Evolutionary conservation across 2,797 vertebrate genomes (phyloP).

Genomic region (Parauchenoglanis punctatus): DNA sequence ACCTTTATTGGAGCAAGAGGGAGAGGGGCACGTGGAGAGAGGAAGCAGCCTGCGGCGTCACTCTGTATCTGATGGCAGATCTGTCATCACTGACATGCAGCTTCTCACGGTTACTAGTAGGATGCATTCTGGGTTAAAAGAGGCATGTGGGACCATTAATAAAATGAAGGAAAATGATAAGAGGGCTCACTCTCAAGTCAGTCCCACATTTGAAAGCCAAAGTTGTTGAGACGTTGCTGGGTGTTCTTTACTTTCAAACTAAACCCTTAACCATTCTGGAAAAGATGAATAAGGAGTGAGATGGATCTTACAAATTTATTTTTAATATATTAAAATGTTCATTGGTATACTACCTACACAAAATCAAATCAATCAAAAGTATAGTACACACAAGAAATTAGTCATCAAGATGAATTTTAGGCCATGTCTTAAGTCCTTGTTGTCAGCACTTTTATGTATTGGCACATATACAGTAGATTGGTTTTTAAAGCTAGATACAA

Average conservation of each 20-base stretch:
- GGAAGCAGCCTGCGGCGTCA: conserved; percentile 77
- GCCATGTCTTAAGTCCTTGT: neutral
- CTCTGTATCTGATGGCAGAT: conserved; percentile 79
- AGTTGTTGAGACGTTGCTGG: conserved; percentile 5
- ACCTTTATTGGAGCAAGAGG: conserved; percentile 80
- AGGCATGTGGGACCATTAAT: conserved; percentile 70
- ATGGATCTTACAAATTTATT: neutral
- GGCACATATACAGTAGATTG: neutral
- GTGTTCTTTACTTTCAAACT: neutral
- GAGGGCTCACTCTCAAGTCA: conserved; percentile 12
- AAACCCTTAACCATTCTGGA: neutral
- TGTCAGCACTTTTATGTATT: neutral
- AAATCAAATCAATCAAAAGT: neutral
- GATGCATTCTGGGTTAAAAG: conserved; percentile 24
- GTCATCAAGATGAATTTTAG: neutral
- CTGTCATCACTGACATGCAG: conserved; percentile 80
- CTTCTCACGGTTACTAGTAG: conserved; percentile 75
- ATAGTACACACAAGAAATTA: neutral
- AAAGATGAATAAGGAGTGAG: neutral
- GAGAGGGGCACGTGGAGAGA: conserved; percentile 79
- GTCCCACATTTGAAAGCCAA: conserved; percentile 23
- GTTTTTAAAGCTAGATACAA: neutral
- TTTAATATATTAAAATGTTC: conserved; percentile 28
- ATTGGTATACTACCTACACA: neutral
- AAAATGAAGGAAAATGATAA: conserved; percentile 69